Evolutionary conservation across 2,888 invertebrate species (phyloP).

Genomic region (Eudasyphora cyanicolor): DNA sequence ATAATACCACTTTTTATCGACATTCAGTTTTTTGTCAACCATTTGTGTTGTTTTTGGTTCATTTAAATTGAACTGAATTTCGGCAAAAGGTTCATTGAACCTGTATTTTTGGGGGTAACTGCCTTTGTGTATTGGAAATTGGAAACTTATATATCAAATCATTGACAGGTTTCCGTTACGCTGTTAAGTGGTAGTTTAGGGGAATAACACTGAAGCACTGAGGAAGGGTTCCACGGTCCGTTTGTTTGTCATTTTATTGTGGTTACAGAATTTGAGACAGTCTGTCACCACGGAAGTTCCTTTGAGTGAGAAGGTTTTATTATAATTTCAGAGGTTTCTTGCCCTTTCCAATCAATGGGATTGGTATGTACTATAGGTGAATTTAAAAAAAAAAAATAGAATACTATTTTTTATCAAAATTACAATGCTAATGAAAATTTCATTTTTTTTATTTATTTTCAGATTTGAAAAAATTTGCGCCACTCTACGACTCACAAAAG

Average conservation of each 20-base stretch:
- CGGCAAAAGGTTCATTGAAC: background rate
- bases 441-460: background rate
- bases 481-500: background rate
- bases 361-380: too few species aligned
- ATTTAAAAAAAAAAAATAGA: too few species aligned
- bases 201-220: background rate
- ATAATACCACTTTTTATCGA: background rate
- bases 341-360: too few species aligned
- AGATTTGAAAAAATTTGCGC: background rate
- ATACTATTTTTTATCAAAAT: too few species aligned
- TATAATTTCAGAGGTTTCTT: too few species aligned
- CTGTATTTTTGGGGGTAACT: background rate
- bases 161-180: background rate
- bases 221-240: background rate
- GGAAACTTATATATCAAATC: conserved; percentile 8
- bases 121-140: background rate
- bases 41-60: background rate
- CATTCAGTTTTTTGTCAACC: background rate
- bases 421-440: background rate
- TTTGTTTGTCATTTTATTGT: background rate
- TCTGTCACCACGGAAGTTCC: background rate
- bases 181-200: background rate
- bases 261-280: background rate
- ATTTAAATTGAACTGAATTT: background rate
- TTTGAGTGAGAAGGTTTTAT: background rate